These are phyloP conservation scores for Macrochelys suwanniensis DNA, from an alignment of 2,797 vertebrate genomes.

Conservation along the genomic window DNA sequence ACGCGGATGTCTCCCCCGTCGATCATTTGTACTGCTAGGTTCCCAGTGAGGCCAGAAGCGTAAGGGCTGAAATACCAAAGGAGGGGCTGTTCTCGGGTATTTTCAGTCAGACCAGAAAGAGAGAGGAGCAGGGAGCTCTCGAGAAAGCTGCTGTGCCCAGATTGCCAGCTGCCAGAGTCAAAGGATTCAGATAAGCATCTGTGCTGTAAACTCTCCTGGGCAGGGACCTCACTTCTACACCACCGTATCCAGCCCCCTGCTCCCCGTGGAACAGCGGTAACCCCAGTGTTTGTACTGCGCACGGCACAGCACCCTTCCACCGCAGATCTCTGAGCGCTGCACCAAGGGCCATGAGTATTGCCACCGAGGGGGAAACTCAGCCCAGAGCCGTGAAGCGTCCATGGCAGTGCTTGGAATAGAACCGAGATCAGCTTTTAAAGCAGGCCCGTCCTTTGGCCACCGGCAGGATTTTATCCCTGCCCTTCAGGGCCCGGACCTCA, in stretches of 20 bases:
- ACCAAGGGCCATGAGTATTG: no score
- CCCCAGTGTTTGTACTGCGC: not conserved
- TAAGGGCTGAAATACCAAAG: not conserved
- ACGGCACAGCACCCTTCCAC: not conserved
- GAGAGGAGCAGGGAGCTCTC: not conserved
- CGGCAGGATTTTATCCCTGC: not conserved
- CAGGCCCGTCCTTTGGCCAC: not conserved
- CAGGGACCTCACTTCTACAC: not conserved
- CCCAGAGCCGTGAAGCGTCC: not conserved
- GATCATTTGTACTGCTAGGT: not conserved
- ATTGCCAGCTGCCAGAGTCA: not conserved
- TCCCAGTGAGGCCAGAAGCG: not conserved
- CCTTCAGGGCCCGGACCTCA: not conserved
- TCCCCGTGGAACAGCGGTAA: not conserved
- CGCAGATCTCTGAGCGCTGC: not conserved
- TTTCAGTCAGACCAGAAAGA: not conserved
- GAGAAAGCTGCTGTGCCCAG: not conserved
- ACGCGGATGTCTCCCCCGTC: not conserved
- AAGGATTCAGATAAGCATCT: not conserved
- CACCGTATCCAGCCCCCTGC: not conserved
- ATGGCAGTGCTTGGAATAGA: not conserved
- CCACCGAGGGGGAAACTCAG: not conserved
- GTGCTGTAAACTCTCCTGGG: not conserved
- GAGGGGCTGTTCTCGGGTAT: not conserved
- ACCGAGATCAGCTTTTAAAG: not conserved